Base-by-base conservation (phyloP, 2,888 invertebrate species). In the Lepeophtheirus nordmannii region DNA sequence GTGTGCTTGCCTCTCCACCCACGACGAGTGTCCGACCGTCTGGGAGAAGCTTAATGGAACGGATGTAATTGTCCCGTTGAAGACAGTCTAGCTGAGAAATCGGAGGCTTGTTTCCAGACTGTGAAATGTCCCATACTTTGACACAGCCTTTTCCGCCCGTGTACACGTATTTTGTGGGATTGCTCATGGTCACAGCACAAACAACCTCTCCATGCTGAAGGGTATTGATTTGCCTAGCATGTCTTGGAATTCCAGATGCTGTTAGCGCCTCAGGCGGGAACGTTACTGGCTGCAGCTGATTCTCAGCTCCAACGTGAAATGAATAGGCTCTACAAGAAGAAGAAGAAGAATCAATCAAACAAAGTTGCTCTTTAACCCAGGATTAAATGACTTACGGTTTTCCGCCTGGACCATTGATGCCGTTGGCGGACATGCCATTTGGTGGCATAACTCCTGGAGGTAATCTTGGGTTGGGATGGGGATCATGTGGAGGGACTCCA, bases 71-170 rank as follows among this genome's bases (percentile, higher is more conserved):
- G 76, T 96, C 94, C 64, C 91, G 80, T 84, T 93, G 92, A 82
- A 89, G 78, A 76, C 89, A 89, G 74, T 94, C 93, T 57, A 92
- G 76, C 72, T 89, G 87, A 66, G 86, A 85, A 1, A 93, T 87
- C 65, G 91, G 89, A 72, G 84, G 86, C 75, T 89, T 86, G 71
- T 82, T 82, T 69, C 84, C 85, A 38, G 89, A 87, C 75, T 89
- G 89, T 77, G 87, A 86, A 76, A 92, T 91, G 78, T 93, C 92
- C 93, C 93, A 93, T 68, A 83, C 82, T 78, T 96, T 96, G 71
- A 96, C 94, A 78, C 93, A 90, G 67, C 91, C 90, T 78, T 94
- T 94, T 69, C 94, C 94, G 30, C 94, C 97, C 0, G 96, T 97
- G 78, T 94, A 97, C n/a, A 93, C 91, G 76, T 89, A 88, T 71